Percentiles rank a stretch among this genome's conserved stretches.
phyloP scores from a whole-genome alignment of 2,888 invertebrate genomes.

The Orthonevra nobilis region DNA sequence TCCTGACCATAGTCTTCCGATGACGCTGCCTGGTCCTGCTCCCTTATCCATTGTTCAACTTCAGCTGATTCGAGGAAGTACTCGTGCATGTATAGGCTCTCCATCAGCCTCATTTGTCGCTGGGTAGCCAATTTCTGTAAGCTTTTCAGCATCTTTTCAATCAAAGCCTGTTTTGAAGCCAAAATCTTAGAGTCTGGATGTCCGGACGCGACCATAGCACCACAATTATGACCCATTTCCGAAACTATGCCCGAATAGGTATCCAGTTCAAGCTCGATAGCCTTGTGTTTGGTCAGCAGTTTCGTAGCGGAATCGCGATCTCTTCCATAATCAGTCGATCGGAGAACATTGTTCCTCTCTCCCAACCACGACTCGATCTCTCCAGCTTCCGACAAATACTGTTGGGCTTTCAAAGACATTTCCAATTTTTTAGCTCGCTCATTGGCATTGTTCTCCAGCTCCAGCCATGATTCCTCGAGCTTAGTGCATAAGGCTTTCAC shows the following conservation, averaged over 20 bases:
- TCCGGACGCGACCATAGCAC: constrained; percentile 88
- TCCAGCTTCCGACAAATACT: constrained; percentile 93
- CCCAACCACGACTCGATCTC: constrained; percentile 96
- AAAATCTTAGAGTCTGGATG: constrained; percentile 93
- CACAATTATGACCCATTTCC: constrained; percentile 94
- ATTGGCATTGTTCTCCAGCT: constrained; percentile 86
- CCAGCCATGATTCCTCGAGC: constrained; percentile 87
- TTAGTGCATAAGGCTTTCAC: constrained; percentile 88
- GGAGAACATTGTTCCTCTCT: constrained; percentile 90
- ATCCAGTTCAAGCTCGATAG: constrained; percentile 93
- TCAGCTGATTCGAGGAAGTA: constrained; percentile 95
- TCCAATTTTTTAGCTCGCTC: constrained; percentile 90
- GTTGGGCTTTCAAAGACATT: constrained; percentile 92
- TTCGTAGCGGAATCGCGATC: constrained; percentile 95
- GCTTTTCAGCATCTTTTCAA: constrained; percentile 89
- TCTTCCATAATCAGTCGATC: constrained; percentile 92
- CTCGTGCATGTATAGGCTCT: constrained; percentile 94
- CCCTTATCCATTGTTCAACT: constrained; percentile 94
- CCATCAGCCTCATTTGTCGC: constrained; percentile 92
- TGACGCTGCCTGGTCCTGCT: constrained; percentile 92
- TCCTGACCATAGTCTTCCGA: constrained; percentile 97
- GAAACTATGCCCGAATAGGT: constrained; percentile 94
- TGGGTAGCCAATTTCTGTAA: constrained; percentile 90
- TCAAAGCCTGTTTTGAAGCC: constrained; percentile 86
- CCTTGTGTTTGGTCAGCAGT: constrained; percentile 96